Base-by-base conservation (phyloP, 2,113 vertebrate genomes). In the Phrynocephalus versicolor region DNA sequence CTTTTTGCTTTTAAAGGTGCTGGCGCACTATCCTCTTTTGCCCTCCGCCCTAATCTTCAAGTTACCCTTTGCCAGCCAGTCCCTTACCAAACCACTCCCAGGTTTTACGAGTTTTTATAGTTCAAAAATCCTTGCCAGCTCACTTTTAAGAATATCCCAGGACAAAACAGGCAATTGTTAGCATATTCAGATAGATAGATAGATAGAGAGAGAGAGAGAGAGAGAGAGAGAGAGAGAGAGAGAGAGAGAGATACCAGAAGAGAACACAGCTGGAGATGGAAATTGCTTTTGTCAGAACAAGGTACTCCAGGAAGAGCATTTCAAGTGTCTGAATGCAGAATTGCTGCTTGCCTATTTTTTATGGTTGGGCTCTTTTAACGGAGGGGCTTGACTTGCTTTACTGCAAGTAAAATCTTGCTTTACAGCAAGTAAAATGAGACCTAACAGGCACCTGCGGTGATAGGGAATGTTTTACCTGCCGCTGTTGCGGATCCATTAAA, bases 241-340 rank as follows among this genome's bases (percentile, higher is more conserved):
- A n/a, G n/a, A n/a, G n/a, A n/a, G n/a, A n/a, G n/a, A n/a, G n/a
- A n/a, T n/a, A n/a, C 55, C 55, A 23, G 18, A 75, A 79, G 41
- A 77, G 55, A 35, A 35, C 16, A 39, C 57, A 77, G 77, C 60
- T 67, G 51, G 67, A 85, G 55, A 35, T 71, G 41, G 60, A 76
- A 85, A 85, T 85, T 85, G 21, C 19, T 79, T 85, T 79, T 85
- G 67, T 80, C 69, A 73, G 69, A 35, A 37, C 69, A 85, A 45
- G 57, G 35, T 73, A 67, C 62, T 76, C 73, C 41, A 84, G 73
- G 77, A 7, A 79, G 69, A 72, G 69, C 37, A 21, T 79, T 79
- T 72, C 33, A 79, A 79, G 76, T 79, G 67, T 85, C 77, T 72
- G 67, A 85, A 62, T 18, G 58, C 69, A 35, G 58, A 64, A 71